A percentile compares a stretch with the other conserved stretches of the same genome.
phyloP scores from a whole-genome alignment of 2,888 invertebrate species.

The Acholoe squamosa region DNA sequence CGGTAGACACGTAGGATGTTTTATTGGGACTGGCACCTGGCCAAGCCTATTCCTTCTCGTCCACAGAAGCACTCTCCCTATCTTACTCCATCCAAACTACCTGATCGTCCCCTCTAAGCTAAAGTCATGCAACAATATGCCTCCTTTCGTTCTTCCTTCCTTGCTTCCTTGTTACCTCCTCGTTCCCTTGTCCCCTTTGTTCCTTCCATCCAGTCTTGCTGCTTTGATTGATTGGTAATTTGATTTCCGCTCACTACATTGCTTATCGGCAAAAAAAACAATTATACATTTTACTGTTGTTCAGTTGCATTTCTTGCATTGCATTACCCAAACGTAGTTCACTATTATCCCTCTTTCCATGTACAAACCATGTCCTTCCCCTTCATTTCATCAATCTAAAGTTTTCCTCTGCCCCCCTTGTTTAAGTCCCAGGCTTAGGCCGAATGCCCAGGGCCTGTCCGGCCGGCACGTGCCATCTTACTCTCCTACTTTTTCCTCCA shows the following conservation, averaged over 20 bases:
- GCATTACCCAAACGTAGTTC: no score
- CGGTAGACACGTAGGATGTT: no score
- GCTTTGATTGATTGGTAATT: no score
- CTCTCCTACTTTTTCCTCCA: slow-evolving; percentile 11
- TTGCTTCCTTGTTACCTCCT: not conserved
- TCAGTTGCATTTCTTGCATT: no score
- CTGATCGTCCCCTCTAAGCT: not conserved
- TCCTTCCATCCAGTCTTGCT: no score
- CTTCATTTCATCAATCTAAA: not conserved
- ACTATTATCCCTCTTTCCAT: not conserved
- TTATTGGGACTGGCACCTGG: no score
- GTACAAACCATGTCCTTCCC: not conserved
- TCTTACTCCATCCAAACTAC: not conserved
- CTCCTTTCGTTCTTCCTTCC: not conserved
- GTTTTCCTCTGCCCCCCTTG: no score
- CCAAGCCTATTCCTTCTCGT: not conserved
- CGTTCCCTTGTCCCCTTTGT: no score
- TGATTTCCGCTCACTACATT: no score
- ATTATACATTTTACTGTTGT: no score
- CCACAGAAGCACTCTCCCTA: not conserved
- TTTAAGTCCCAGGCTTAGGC: not conserved
- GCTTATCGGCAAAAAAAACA: no score
- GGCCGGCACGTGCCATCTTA: not conserved
- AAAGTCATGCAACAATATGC: not conserved
- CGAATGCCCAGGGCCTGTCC: no score